Percentiles rank a stretch among this genome's conserved stretches.
phyloP scores from a whole-genome alignment of 2,113 vertebrate genomes.

The Sminthopsis crassicaudata region DNA sequence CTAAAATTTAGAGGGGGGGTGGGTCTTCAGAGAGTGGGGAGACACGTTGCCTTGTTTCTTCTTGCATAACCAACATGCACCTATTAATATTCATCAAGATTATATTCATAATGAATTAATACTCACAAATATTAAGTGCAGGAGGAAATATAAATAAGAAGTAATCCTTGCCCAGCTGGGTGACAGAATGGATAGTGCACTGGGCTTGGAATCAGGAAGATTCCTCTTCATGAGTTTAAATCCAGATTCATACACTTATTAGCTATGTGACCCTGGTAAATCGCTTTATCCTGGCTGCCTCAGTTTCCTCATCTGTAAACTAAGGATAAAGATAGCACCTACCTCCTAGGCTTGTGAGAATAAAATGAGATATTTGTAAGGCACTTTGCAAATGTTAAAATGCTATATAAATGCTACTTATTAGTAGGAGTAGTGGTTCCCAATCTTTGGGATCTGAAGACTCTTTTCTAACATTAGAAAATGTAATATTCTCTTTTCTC shows the following conservation, averaged over 20 bases:
- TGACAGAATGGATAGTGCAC: background rate
- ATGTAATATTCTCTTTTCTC: too few species aligned
- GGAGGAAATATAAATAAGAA: background rate
- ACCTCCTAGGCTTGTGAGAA: background rate
- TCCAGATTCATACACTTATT: background rate
- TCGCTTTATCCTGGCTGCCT: background rate
- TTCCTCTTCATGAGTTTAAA: background rate
- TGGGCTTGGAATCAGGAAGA: background rate
- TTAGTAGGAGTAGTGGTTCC: background rate
- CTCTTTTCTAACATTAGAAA: too few species aligned
- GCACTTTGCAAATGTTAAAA: background rate
- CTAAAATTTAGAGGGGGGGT: background rate
- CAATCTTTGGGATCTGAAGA: background rate
- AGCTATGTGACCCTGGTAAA: background rate
- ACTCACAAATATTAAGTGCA: background rate
- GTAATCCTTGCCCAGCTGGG: background rate
- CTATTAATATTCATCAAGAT: background rate
- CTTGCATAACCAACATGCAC: accelerated
- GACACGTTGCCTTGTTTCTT: background rate
- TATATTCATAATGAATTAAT: too few species aligned
- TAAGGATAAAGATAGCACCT: background rate
- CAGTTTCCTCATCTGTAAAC: background rate
- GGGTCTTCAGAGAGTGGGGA: background rate
- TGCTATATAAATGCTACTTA: background rate
- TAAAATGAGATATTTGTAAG: background rate